Conservation (phyloP, 1,140 invertebrate genomes). For the Himalopsyche phryganea region DNA sequence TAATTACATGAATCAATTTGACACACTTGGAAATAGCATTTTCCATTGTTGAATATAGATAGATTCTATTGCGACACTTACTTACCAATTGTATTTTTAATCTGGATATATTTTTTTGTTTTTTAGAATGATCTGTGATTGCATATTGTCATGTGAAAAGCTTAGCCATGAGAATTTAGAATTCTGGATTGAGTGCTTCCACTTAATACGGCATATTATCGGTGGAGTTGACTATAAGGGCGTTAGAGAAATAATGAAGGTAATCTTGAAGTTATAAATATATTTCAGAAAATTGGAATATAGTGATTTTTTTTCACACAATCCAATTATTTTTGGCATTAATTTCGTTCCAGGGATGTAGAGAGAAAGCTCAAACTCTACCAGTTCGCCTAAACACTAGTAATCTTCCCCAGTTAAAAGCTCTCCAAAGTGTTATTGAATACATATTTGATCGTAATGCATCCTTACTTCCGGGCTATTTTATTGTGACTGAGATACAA, state of each 20-base stretch:
- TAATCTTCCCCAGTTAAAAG: slow-evolving; percentile 74
- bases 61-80: no score
- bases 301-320: no score
- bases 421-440: slow-evolving; percentile 75
- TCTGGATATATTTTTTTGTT: no score
- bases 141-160: slow-evolving; percentile 75
- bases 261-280: slow-evolving; percentile 38
- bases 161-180: slow-evolving; percentile 71
- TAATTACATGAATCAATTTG: no score
- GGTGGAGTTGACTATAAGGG: slow-evolving; percentile 93
- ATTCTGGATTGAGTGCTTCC: slow-evolving; percentile 87
- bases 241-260: slow-evolving; percentile 88
- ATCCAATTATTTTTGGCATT: no score
- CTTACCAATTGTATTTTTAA: no score
- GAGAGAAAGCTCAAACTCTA: slow-evolving; percentile 81
- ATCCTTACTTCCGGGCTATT: slow-evolving; percentile 88
- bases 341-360: slow-evolving; percentile 60
- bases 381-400: slow-evolving; percentile 73
- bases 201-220: slow-evolving; percentile 80
- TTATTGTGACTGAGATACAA: slow-evolving; percentile 91
- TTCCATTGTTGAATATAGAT: no score
- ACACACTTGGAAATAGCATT: no score
- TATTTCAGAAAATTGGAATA: no score
- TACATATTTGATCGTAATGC: slow-evolving; percentile 91
- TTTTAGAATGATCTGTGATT: slow-evolving; percentile 77